Evolutionary conservation across 1,140 invertebrate genomes (phyloP).

Genomic region (Diuraphis noxia): DNA sequence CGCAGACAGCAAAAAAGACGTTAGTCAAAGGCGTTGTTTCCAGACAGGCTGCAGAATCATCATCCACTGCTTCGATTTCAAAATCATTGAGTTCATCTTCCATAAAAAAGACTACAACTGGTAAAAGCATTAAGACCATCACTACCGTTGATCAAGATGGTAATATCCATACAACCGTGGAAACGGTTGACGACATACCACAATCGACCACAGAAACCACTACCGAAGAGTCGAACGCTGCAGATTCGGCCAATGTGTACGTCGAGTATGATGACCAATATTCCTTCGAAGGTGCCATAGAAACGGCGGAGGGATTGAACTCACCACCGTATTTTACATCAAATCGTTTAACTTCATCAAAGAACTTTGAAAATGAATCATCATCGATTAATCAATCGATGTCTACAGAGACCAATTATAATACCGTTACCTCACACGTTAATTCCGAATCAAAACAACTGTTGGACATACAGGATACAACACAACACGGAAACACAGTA

Average conservation of each 20-base stretch:
- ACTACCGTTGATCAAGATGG: conserved; percentile 43
- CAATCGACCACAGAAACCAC: neutral
- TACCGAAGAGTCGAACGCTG: neutral
- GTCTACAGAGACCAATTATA: neutral
- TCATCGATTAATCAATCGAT: neutral
- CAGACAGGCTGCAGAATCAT: neutral
- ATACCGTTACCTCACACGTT: neutral
- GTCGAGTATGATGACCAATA: neutral
- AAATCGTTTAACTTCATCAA: neutral
- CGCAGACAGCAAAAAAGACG: conserved; percentile 19
- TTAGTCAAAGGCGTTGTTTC: neutral
- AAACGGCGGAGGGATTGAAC: neutral
- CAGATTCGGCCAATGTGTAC: neutral
- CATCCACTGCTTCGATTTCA: neutral
- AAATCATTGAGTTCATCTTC: conserved; percentile 16
- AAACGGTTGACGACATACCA: conserved; percentile 20
- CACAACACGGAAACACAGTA: neutral
- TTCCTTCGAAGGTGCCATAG: neutral
- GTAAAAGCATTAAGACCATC: neutral
- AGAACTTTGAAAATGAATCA: neutral
- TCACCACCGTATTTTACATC: neutral
- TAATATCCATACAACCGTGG: neutral
- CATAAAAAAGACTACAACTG: neutral
- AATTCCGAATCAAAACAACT: neutral
- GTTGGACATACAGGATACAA: neutral